Conservation (phyloP, 2,797 vertebrate species). For the Yasuhikotakia modesta region DNA sequence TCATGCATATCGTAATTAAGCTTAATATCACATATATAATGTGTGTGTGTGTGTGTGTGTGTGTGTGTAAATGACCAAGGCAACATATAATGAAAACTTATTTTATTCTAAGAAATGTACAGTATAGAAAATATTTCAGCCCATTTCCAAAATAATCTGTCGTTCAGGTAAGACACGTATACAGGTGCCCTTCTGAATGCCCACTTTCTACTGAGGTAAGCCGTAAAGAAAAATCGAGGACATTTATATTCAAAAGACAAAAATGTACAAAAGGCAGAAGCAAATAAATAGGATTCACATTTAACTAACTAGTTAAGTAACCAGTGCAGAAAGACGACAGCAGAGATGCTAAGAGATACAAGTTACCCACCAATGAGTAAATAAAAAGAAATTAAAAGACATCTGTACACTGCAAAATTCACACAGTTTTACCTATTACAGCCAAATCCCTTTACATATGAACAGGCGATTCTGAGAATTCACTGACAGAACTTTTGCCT, state of each 20-base stretch:
- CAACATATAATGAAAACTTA: conserved; percentile 65
- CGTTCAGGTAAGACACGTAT: conserved; percentile 80
- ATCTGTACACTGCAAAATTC: conserved; percentile 61
- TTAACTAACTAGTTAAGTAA: conserved; percentile 74
- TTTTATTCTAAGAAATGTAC: conserved; percentile 84
- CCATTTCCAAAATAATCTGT: conserved; percentile 81
- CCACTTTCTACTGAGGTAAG: conserved; percentile 75
- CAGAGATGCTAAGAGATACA: conserved; percentile 62
- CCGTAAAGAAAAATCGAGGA: conserved; percentile 55
- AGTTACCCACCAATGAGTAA: conserved; percentile 51
- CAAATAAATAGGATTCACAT: conserved; percentile 87
- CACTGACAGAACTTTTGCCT: conserved; percentile 50
- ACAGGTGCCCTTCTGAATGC: conserved; percentile 65
- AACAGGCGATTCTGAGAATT: conserved; percentile 60
- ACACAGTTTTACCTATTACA: conserved; percentile 59
- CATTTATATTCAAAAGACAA: conserved; percentile 65
- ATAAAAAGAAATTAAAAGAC: conserved; percentile 21
- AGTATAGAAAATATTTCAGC: conserved; percentile 81
- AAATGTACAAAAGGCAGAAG: conserved; percentile 76
- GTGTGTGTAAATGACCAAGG: not conserved
- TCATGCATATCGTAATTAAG: no score
- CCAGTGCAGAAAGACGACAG: conserved; percentile 78
- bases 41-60: no score
- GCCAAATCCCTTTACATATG: conserved; percentile 61
- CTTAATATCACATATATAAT: no score